Evolutionary conservation across 2,797 vertebrate genomes (phyloP), one percentile per base, ranked within the genome.

Genomic region (Silurus aristotelis): DNA sequence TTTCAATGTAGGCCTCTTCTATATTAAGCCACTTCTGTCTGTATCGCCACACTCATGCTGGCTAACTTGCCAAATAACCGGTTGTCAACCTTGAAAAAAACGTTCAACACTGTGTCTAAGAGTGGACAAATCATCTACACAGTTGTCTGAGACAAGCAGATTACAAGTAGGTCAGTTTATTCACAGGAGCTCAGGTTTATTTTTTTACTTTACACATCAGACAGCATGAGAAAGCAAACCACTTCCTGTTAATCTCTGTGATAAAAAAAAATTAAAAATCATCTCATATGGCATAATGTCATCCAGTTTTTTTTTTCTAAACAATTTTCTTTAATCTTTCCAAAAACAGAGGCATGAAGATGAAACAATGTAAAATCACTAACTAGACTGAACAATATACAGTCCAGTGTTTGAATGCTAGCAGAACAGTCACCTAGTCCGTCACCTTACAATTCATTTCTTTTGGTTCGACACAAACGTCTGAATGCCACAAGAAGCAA

Each of bases 1-100:
- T 72, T 46, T 85, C 67, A 14, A 38, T 82, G 84, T 78, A 68
- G 25, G 56, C 79, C 76, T 89, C 70, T 67, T 48, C 87, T 86
- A 80, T 87, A 83, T 84, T 84, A 85, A 87, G 84, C 67, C 80
- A 83, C 77, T 73, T 86, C 64, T 67, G 80, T 87, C 60, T 58
- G 38, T 78, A 83, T 85, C 87, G 56, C 67, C 75, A 85, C 80
- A 80, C 58, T 73, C 46, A 27, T n/a, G 25, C 38, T 43, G 38
- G 38, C 38, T 38, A 38, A 38, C 1, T 38, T 8, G 78, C 64
- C 78, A 85, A 75, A 85, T 10, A 14, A 71, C 56, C 61, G 10
- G 80, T 7, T 56, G 82, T 76, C 72, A 64, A 22, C 63, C 63
- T 58, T 52, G 7, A 22, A 67, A 38, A 38, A 63, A 46, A 20